Conservation (phyloP, 2,888 invertebrate species). For the Thereva unica region DNA sequence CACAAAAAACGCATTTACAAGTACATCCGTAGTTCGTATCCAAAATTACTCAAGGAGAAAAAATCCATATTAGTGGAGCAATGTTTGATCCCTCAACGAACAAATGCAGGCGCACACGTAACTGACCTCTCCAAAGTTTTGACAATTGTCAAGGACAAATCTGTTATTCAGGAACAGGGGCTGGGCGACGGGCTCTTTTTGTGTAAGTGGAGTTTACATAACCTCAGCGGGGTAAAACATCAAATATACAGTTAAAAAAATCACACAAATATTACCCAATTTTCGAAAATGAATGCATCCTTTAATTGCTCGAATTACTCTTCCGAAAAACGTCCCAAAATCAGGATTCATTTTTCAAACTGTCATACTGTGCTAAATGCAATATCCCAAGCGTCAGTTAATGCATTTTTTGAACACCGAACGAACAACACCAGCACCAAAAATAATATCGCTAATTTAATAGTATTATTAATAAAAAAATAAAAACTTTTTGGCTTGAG, state of each 20-base stretch:
- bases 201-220: not conserved
- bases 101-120: no score
- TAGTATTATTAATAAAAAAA: no score
- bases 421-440: not conserved
- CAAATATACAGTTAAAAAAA: constrained; percentile 2
- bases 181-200: not conserved
- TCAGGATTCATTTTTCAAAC: not conserved
- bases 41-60: no score
- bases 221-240: not conserved
- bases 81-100: no score
- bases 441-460: no score
- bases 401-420: not conserved
- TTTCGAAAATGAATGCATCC: constrained; percentile 9
- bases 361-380: not conserved
- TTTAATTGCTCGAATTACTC: constrained; percentile 18
- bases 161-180: not conserved
- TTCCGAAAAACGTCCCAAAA: constrained; percentile 13
- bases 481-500: no score
- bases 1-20: no score
- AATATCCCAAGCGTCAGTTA: not conserved
- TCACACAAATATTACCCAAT: constrained; percentile 14
- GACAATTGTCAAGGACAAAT: no score
- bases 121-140: no score
- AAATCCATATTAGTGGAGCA: no score
- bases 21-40: no score